Evolutionary conservation across 2,113 vertebrate genomes (phyloP).

Genomic region (Cynopterus brachyotis): DNA sequence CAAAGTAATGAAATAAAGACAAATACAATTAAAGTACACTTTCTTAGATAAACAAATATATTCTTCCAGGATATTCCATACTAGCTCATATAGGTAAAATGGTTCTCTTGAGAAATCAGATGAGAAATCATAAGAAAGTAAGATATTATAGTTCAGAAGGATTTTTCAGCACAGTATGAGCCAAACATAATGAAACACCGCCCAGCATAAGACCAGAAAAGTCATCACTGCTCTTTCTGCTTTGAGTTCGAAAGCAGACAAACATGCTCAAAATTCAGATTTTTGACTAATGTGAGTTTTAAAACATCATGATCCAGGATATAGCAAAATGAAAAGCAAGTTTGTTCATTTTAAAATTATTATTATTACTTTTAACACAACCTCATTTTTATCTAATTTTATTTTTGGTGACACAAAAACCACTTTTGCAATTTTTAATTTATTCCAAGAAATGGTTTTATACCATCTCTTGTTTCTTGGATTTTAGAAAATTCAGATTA

Average conservation of each 20-base stretch:
- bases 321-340: background rate
- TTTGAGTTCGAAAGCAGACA: background rate
- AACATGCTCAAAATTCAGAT: background rate
- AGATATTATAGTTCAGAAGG: background rate
- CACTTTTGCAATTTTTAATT: background rate
- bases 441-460: background rate
- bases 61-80: background rate
- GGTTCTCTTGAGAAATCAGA: background rate
- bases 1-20: background rate
- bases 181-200: background rate
- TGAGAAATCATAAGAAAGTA: background rate
- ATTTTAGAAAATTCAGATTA: conserved; percentile 21
- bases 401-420: background rate
- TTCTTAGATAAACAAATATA: background rate
- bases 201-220: background rate
- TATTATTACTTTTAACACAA: too few species aligned
- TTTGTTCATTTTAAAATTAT: background rate
- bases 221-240: background rate
- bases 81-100: background rate
- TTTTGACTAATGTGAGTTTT: background rate
- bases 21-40: background rate
- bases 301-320: background rate
- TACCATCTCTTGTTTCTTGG: background rate
- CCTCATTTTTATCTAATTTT: background rate
- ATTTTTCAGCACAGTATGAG: conserved; percentile 7